These are phyloP conservation scores for Fukomys damarensis DNA, from an alignment of 2,113 vertebrate genomes.

Conservation along the genomic window DNA sequence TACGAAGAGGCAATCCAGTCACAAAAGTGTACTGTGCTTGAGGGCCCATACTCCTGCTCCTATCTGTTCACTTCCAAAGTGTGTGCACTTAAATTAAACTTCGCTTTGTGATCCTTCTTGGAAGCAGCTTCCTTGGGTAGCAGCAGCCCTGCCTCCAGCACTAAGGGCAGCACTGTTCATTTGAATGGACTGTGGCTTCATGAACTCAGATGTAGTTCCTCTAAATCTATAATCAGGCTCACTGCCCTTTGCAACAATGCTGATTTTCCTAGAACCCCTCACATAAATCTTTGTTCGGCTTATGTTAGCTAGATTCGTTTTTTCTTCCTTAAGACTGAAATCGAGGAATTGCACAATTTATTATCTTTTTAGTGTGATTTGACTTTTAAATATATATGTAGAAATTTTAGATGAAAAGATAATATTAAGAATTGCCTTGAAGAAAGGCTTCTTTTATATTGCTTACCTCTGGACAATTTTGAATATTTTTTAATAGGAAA, in stretches of 20 bases:
- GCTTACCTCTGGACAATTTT: neutral
- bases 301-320: neutral
- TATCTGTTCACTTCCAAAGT: neutral
- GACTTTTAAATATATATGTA: neutral
- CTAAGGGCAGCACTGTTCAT: accelerated
- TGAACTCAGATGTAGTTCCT: neutral
- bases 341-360: slow-evolving; percentile 24
- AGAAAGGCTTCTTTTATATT: neutral
- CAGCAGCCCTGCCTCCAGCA: neutral
- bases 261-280: neutral
- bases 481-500: neutral
- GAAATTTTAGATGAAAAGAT: neutral
- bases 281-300: slow-evolving; percentile 27
- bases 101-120: neutral
- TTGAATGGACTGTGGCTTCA: neutral
- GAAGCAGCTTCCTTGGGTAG: neutral
- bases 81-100: neutral
- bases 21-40: accelerated
- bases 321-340: neutral
- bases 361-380: neutral
- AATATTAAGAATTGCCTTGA: neutral
- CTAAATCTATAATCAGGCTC: neutral
- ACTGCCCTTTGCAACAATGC: neutral
- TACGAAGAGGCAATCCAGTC: neutral
- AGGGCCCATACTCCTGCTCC: accelerated